phyloP scores from a whole-genome alignment of 2,888 invertebrate species.

The Argynnis bischoffii region DNA sequence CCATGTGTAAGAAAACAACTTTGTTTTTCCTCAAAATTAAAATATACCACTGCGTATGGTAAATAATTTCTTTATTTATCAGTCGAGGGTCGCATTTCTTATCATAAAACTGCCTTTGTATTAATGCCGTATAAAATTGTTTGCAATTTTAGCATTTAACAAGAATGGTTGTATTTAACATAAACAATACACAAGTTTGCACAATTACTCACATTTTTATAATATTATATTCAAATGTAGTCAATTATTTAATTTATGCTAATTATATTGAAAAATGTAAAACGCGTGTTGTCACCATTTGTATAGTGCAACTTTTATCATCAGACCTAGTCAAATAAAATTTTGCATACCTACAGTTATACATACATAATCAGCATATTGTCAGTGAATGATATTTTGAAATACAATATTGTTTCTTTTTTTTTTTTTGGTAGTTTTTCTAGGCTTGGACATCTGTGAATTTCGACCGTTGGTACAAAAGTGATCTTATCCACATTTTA shows the following conservation, averaged over 20 bases:
- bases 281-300: not conserved
- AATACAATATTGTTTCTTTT: not conserved
- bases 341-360: not conserved
- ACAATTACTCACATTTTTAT: conserved; percentile 3
- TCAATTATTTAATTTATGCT: too few species aligned
- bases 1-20: too few species aligned
- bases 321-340: conserved; percentile 12
- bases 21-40: too few species aligned
- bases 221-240: conserved; percentile 1
- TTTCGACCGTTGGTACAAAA: conserved; percentile 5
- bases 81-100: too few species aligned
- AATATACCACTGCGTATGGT: too few species aligned
- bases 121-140: not conserved
- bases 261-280: not conserved
- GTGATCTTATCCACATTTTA: conserved; percentile 7
- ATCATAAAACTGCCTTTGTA: not conserved
- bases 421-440: conserved; percentile 10
- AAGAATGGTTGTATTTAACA: conserved; percentile 9
- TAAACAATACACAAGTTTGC: conserved; percentile 12
- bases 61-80: too few species aligned
- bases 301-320: conserved; percentile 2
- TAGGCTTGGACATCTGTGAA: conserved; percentile 6
- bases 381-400: not conserved
- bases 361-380: conserved; percentile 4
- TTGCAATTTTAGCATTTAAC: conserved; percentile 11